Percentiles rank a stretch among this genome's conserved stretches.
phyloP scores from a whole-genome alignment of 2,113 vertebrate species.

The Pollachius pollachius region DNA sequence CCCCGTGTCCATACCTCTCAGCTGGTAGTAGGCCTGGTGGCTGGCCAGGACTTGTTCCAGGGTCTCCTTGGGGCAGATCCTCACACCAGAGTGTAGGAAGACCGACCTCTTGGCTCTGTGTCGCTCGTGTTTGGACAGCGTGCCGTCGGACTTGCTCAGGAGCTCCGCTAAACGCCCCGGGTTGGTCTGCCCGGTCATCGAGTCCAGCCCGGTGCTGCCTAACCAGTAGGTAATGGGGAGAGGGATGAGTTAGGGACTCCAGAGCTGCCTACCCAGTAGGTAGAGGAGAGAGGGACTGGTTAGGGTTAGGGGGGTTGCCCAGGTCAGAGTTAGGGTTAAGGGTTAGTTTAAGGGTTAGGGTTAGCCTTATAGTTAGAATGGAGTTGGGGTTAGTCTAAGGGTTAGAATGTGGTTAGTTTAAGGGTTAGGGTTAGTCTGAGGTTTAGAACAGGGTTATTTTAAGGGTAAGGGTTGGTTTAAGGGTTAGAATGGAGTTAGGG shows the following conservation, averaged over 20 bases:
- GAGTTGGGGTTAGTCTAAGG: too few relatives aligned
- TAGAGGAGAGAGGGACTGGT: too few relatives aligned
- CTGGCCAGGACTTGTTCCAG: slow-evolving; percentile 82
- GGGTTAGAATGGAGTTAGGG: too few relatives aligned
- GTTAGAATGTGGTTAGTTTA: too few relatives aligned
- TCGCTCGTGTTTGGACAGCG: slow-evolving; percentile 57
- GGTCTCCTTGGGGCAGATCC: slow-evolving; percentile 86
- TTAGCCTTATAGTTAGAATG: too few relatives aligned
- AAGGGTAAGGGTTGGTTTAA: too few relatives aligned
- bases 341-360: too few relatives aligned
- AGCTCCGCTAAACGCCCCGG: slow-evolving; percentile 56
- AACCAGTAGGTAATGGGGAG: slow-evolving; percentile 4
- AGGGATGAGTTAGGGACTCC: neutral
- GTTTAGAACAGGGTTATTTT: too few relatives aligned
- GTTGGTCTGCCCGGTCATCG: slow-evolving; percentile 54
- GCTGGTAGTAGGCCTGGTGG: slow-evolving; percentile 86
- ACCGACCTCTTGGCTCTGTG: slow-evolving; percentile 80
- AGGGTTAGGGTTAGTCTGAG: too few relatives aligned
- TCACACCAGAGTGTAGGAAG: slow-evolving; percentile 80
- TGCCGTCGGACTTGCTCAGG: slow-evolving; percentile 53
- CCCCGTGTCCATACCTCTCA: slow-evolving; percentile 79
- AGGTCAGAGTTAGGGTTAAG: too few relatives aligned
- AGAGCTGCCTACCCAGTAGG: too few relatives aligned
- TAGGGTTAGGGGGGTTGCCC: too few relatives aligned
- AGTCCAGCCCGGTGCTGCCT: slow-evolving; percentile 59